Evolutionary conservation across 1,140 invertebrate species (phyloP).

Genomic region (Zaprionus taronus): DNA sequence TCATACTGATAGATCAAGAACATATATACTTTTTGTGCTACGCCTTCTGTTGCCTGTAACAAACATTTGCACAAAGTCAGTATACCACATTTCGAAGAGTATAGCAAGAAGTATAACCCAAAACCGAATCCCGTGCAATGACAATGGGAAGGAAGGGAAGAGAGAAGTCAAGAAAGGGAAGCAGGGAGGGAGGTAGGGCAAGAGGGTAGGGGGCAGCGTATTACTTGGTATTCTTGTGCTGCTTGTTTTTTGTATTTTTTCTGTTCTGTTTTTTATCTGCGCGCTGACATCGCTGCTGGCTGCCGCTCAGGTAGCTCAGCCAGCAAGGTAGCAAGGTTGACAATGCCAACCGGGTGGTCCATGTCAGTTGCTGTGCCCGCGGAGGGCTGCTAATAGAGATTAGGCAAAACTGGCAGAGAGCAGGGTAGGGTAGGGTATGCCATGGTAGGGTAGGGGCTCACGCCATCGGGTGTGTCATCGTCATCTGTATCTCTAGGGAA

Average conservation of each 20-base stretch:
- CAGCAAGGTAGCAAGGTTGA: constrained; percentile 43
- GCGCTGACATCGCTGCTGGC: constrained; percentile 64
- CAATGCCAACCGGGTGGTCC: constrained; percentile 52
- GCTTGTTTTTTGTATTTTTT: constrained; percentile 54
- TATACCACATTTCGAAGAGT: too few species aligned
- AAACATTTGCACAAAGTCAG: too few species aligned
- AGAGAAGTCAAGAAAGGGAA: background rate
- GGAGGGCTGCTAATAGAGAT: constrained; percentile 68
- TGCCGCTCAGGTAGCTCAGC: constrained; percentile 64
- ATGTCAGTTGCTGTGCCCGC: constrained; percentile 37
- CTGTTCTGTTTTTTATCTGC: constrained; percentile 71
- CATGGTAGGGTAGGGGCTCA: background rate
- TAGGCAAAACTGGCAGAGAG: constrained; percentile 32
- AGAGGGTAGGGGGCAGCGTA: background rate
- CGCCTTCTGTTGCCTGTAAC: too few species aligned
- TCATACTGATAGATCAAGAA: too few species aligned
- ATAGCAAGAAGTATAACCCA: background rate
- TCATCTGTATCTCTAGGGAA: background rate
- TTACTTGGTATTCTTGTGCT: constrained; percentile 1
- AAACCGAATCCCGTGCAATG: constrained; percentile 25
- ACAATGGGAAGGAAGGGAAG: constrained; percentile 35
- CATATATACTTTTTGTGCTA: too few species aligned
- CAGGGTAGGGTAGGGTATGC: constrained; percentile 11
- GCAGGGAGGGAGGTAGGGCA: background rate
- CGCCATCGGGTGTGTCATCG: background rate